Evolutionary conservation across 1,140 invertebrate genomes (phyloP), one percentile per base, ranked within the genome.

Genomic region (Drosophila kepulauana): DNA sequence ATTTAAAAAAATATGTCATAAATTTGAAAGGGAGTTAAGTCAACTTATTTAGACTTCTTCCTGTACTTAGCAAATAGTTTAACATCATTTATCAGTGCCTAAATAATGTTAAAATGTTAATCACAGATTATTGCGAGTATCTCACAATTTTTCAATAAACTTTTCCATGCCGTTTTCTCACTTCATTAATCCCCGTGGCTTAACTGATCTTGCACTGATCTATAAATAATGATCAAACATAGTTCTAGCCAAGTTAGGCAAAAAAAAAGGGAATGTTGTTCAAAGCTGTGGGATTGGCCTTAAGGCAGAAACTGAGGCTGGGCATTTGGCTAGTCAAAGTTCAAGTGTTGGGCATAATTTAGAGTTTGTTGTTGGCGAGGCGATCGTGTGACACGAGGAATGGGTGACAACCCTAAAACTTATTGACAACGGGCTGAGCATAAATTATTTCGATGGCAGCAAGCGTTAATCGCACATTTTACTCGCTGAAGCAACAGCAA

Each of bases 381-480:
- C 67, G 75, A 86, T 76, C 75, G 67, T 76, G 75, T 88, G 79
- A 87, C 72, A 80, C 35, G 63, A 41, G 30, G 45, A 63, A 68
- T 28, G 66, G 66, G 67, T 75, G 67, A 65, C 73, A 71, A 79
- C 64, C 68, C 82, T 75, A 43, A 78, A 86, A 64, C 63, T 69
- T 78, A 88, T 74, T 81, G 82, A 87, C 82, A 86, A 57, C 52
- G 65, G 25, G 43, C 68, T 33, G 46, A 62, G 79, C 70, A 79
- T 88, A 88, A 88, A 88, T 84, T 78, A 88, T 88, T 74, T 74
- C 20, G 56, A 33, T 61, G 68, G 48, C 64, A 76, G 81, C 57
- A 25, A 25, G 85, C 80, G 85, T 88, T 89, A 89, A 89, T 81
- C 81, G 81, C 81, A 89, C 85, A 79, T 81, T 84, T 89, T 63